Evolutionary conservation across 1,140 invertebrate genomes (phyloP).

Genomic region (Microplitis demolitor): DNA sequence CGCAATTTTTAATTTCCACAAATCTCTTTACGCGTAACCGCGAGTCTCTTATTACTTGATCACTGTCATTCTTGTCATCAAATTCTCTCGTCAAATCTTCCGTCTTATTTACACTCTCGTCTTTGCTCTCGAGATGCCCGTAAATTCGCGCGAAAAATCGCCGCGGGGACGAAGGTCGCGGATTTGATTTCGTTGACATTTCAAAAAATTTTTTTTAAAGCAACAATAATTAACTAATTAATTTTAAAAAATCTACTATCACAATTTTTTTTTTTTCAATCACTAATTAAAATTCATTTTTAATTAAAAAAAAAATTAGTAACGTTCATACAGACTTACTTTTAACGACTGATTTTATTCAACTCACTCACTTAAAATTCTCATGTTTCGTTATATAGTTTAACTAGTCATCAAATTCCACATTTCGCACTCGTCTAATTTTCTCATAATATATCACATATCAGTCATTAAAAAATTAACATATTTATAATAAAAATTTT

Average conservation of each 20-base stretch:
- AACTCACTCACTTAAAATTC: conserved; percentile 11
- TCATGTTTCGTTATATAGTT: conserved; percentile 14
- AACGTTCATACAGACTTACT: conserved; percentile 5
- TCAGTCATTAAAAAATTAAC: conserved; percentile 14
- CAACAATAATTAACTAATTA: neutral
- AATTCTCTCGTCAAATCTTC: conserved; percentile 26
- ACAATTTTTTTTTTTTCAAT: neutral
- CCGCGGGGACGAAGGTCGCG: conserved; percentile 67
- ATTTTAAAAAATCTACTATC: neutral
- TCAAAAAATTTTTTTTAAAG: neutral
- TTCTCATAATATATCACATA: conserved; percentile 6
- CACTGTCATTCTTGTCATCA: conserved; percentile 29
- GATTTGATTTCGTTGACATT: conserved; percentile 45
- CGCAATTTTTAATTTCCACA: neutral
- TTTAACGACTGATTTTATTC: conserved; percentile 23
- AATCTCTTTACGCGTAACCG: neutral
- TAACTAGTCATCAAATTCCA: conserved; percentile 27
- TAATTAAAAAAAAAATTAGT: neutral
- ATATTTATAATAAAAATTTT: neutral
- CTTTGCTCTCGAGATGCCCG: conserved; percentile 64
- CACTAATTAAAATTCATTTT: neutral
- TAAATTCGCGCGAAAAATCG: conserved; percentile 72
- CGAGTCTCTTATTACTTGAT: conserved; percentile 16
- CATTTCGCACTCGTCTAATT: conserved; percentile 25
- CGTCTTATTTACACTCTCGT: conserved; percentile 32